These are phyloP conservation scores for Aporophyla nigra DNA, from an alignment of 2,888 invertebrate species.

Conservation along the genomic window DNA sequence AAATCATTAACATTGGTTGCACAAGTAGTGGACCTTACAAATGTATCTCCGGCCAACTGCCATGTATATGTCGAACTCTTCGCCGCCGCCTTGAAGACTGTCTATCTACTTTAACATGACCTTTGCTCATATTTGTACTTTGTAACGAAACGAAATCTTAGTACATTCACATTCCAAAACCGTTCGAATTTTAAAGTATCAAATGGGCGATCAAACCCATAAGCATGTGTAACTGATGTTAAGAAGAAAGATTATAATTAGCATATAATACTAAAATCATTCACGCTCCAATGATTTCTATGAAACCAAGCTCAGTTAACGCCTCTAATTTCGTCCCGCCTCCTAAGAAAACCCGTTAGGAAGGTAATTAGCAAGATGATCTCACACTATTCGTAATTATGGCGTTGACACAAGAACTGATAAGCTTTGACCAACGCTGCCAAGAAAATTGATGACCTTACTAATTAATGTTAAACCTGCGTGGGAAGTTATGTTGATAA, in stretches of 20 bases:
- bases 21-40: neutral
- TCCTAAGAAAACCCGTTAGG: conserved; percentile 11
- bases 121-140: neutral
- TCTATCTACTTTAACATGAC: neutral
- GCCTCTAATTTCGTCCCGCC: neutral
- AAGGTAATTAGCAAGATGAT: conserved; percentile 41
- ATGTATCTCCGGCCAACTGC: neutral
- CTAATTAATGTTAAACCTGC: conserved; percentile 15
- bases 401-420: conserved; percentile 23
- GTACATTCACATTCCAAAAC: neutral
- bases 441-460: conserved; percentile 15
- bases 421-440: conserved; percentile 8
- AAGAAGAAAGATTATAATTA: conserved; percentile 1
- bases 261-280: neutral
- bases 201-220: neutral
- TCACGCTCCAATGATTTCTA: neutral
- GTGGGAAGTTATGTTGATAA: neutral
- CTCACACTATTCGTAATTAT: conserved; percentile 23
- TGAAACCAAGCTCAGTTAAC: neutral
- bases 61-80: no score
- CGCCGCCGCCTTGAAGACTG: neutral
- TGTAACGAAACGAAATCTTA: neutral
- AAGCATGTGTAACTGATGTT: neutral
- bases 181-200: neutral
- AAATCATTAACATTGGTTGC: neutral